phyloP scores from a whole-genome alignment of 2,113 vertebrate species.

The Chascanopsetta lugubris region DNA sequence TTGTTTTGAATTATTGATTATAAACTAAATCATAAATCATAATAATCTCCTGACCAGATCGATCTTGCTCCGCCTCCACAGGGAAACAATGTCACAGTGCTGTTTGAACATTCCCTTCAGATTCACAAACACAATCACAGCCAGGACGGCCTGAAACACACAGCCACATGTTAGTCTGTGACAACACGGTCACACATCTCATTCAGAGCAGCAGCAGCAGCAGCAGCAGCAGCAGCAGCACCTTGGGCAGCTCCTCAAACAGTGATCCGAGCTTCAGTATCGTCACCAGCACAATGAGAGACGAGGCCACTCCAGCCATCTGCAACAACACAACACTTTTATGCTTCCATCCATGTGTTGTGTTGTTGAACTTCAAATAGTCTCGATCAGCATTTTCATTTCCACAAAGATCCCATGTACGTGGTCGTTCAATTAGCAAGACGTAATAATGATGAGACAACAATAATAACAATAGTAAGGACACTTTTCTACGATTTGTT shows the following conservation, averaged over 20 bases:
- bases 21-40: not conserved
- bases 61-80: constrained; percentile 87
- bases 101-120: constrained; percentile 95
- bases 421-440: no score
- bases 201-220: not conserved
- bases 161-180: not conserved
- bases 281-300: constrained; percentile 89
- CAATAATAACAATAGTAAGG: no score
- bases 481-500: no score
- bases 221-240: constrained; percentile 51
- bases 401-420: no score
- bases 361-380: no score
- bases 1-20: no score
- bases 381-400: no score
- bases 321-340: constrained; percentile 56
- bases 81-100: constrained; percentile 79
- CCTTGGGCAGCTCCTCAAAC: constrained; percentile 93
- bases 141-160: constrained; percentile 86
- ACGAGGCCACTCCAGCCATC: constrained; percentile 87
- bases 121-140: constrained; percentile 89
- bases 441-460: no score
- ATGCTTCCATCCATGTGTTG: not conserved
- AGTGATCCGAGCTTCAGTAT: constrained; percentile 92
- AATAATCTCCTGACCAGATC: constrained; percentile 85
- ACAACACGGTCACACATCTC: no score